Conservation (phyloP, 2,888 invertebrate species). For the Portevinia maculata region DNA sequence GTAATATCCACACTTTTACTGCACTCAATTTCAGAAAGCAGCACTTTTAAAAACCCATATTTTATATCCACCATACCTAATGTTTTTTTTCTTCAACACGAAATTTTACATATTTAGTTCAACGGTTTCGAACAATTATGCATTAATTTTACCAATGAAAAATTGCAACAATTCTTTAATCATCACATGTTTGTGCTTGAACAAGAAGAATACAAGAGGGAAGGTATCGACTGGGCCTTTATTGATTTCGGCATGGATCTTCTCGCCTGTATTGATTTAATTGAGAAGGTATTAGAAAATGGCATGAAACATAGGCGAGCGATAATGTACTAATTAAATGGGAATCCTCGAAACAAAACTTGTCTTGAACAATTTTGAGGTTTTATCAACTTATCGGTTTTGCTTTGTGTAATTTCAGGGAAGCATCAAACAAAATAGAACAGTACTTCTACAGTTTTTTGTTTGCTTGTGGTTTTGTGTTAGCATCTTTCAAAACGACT, state of each 20-base stretch:
- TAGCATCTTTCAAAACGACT: constrained; percentile 2
- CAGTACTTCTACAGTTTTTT: constrained; percentile 16
- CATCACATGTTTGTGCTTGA: constrained; percentile 99
- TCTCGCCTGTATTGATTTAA: constrained; percentile 98
- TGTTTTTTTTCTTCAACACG: not conserved
- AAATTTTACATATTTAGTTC: constrained; percentile 87
- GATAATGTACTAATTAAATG: constrained; percentile 26
- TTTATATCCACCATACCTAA: constrained; percentile 5
- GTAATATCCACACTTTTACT: not conserved
- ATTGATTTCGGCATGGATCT: constrained; percentile 99
- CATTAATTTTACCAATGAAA: constrained; percentile 99
- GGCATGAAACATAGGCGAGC: not conserved
- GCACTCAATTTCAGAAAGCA: not conserved
- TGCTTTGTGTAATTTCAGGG: constrained; percentile 6
- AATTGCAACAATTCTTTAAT: constrained; percentile 99
- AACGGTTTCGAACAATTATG: constrained; percentile 99
- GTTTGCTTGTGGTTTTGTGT: constrained; percentile 67
- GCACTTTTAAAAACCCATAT: not conserved
- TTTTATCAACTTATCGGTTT: not conserved
- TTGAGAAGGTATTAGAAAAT: constrained; percentile 91
- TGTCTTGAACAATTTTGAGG: constrained; percentile 47
- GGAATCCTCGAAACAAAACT: constrained; percentile 38
- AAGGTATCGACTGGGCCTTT: constrained; percentile 99
- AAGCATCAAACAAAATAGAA: not conserved
- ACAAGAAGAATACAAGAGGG: constrained; percentile 99